These are phyloP conservation scores for Loripinus fragilis DNA, from an alignment of 2,888 invertebrate species.

Conservation along the genomic window DNA sequence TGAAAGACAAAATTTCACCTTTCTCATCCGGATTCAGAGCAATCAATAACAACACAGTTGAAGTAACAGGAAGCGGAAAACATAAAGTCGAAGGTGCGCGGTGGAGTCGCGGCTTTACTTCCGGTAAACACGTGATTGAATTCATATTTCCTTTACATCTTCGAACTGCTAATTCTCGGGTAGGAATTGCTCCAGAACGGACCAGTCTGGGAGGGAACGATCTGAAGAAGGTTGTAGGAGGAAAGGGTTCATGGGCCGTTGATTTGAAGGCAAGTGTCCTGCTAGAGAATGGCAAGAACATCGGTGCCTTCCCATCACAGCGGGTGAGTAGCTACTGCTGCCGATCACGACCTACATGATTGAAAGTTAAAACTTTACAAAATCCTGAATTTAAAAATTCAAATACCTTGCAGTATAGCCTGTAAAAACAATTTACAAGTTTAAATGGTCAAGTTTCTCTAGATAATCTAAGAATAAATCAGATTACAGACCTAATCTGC, in stretches of 20 bases:
- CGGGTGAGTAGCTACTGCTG: not conserved
- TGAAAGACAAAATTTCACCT: conserved; percentile 53
- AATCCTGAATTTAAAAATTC: no score
- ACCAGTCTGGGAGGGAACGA: conserved; percentile 58
- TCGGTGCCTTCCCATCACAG: conserved; percentile 47
- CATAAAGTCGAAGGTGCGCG: conserved; percentile 62
- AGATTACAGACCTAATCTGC: no score
- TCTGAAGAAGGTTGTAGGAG: conserved; percentile 53
- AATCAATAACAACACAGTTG: conserved; percentile 66
- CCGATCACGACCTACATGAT: no score
- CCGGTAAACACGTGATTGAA: conserved; percentile 71
- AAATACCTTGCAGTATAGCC: no score
- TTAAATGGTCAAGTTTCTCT: no score
- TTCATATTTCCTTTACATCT: conserved; percentile 68
- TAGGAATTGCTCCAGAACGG: conserved; percentile 64
- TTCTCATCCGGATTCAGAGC: conserved; percentile 63
- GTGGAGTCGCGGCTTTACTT: conserved; percentile 71
- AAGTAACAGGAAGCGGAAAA: conserved; percentile 25
- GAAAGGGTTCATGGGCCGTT: conserved; percentile 64
- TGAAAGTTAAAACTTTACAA: no score
- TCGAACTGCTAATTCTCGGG: conserved; percentile 59
- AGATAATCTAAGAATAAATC: no score
- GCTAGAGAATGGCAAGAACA: conserved; percentile 48
- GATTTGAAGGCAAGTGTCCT: conserved; percentile 61
- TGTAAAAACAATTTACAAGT: no score